Percentiles rank a stretch among this genome's conserved stretches.
Conservation (phyloP, 2,797 vertebrate species). For the Capromys pilorides region DNA sequence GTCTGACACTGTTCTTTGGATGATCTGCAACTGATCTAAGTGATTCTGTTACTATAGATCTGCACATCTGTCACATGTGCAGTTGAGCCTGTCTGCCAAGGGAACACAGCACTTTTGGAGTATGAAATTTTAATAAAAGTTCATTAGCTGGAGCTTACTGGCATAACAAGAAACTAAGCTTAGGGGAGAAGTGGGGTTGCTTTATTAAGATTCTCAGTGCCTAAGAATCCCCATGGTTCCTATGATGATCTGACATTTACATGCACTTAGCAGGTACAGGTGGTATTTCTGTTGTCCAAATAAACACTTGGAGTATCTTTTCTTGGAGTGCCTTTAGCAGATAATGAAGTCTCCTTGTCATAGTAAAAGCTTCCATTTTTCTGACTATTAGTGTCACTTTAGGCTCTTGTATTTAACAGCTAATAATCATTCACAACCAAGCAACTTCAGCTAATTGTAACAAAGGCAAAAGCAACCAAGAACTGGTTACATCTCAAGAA, state of each 20-base stretch:
- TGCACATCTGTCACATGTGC: neutral
- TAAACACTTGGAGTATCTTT: neutral
- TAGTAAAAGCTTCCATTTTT: neutral
- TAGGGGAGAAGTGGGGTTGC: neutral
- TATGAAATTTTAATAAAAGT: neutral
- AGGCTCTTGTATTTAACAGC: slow-evolving; percentile 24
- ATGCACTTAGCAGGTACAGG: neutral
- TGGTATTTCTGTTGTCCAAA: neutral
- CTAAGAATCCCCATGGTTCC: neutral
- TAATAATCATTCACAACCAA: slow-evolving; percentile 3
- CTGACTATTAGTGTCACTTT: neutral
- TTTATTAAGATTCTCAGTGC: neutral
- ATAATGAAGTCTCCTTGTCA: neutral
- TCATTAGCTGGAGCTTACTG: neutral
- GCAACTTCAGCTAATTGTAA: neutral
- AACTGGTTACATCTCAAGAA: neutral
- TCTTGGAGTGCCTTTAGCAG: neutral
- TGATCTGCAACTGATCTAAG: neutral
- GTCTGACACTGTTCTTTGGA: neutral
- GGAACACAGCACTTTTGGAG: neutral
- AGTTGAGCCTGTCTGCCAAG: neutral
- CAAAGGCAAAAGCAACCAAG: slow-evolving; percentile 23
- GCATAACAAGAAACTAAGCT: neutral
- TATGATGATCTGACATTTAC: neutral
- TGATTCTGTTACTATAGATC: neutral